These are phyloP conservation scores for Leptinotarsa rubiginosa DNA, from an alignment of 2,888 invertebrate species.

Conservation along the genomic window DNA sequence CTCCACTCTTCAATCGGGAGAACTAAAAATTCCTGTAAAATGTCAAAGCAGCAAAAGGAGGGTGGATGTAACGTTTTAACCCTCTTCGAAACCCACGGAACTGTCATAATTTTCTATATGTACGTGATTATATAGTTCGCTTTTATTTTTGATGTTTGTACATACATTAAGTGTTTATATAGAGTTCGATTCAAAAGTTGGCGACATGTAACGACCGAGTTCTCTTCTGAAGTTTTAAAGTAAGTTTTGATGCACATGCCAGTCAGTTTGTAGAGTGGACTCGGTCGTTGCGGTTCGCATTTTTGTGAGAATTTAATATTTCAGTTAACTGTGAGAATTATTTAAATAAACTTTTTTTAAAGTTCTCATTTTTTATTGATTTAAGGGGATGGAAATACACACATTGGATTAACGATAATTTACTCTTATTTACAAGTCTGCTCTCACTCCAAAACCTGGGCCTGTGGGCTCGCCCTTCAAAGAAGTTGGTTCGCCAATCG, in stretches of 20 bases:
- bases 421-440: conserved; percentile 71
- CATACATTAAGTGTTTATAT: conserved; percentile 41
- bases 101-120: conserved; percentile 20
- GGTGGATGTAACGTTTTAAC: not conserved
- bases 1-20: too few relatives aligned
- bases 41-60: not conserved
- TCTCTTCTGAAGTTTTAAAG: not conserved
- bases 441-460: conserved; percentile 89
- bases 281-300: conserved; percentile 27
- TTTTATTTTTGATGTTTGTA: conserved; percentile 43
- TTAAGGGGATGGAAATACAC: not conserved
- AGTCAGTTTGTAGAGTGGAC: conserved; percentile 30
- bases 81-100: not conserved
- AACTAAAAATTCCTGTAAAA: too few relatives aligned
- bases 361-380: conserved; percentile 12
- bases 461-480: conserved; percentile 89
- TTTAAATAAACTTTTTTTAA: conserved; percentile 36
- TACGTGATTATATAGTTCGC: conserved; percentile 35
- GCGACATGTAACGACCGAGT: conserved; percentile 27
- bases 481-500: conserved; percentile 87
- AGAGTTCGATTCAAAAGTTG: conserved; percentile 30
- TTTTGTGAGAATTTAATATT: conserved; percentile 35
- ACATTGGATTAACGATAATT: not conserved
- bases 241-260: not conserved
- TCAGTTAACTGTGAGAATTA: conserved; percentile 42